A percentile compares a stretch with the other conserved stretches of the same genome.
Evolutionary conservation across 2,888 invertebrate species (phyloP).

Genomic region (Nemurella pictetii): DNA sequence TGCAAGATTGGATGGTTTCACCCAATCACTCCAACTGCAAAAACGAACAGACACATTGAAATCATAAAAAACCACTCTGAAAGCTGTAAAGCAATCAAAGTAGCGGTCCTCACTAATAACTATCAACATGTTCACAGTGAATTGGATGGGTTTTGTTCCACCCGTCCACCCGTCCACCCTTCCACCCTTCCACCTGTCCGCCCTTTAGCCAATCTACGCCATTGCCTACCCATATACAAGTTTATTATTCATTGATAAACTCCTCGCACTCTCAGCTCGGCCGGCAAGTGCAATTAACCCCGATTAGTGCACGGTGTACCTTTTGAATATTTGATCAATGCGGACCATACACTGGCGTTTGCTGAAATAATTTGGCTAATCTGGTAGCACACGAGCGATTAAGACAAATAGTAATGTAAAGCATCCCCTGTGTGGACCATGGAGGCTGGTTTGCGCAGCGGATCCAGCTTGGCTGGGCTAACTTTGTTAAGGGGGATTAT

Average conservation of each 20-base stretch:
- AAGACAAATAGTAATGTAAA: neutral
- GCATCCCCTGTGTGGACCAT: neutral
- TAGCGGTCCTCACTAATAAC: no score
- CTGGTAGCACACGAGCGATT: neutral
- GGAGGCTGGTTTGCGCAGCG: no score
- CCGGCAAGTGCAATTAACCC: slow-evolving; percentile 19
- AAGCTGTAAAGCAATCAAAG: no score
- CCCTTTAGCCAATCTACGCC: no score
- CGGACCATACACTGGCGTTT: neutral
- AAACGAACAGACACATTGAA: no score
- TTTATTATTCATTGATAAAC: slow-evolving; percentile 10
- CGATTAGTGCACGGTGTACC: neutral
- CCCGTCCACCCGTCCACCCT: neutral
- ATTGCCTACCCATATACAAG: no score
- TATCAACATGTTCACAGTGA: neutral
- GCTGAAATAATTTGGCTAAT: neutral
- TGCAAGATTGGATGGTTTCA: no score
- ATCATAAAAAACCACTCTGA: no score
- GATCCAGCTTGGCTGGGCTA: neutral
- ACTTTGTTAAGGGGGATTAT: neutral
- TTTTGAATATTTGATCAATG: slow-evolving; percentile 8
- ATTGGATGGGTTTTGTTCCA: neutral
- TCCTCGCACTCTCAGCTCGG: slow-evolving; percentile 5
- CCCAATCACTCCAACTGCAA: no score
- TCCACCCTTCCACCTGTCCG: neutral